A percentile compares a stretch with the other conserved stretches of the same genome.
These are phyloP conservation scores for Acrocyrtus sp. DNA, from an alignment of 2,888 invertebrate genomes.

Conservation along the genomic window DNA sequence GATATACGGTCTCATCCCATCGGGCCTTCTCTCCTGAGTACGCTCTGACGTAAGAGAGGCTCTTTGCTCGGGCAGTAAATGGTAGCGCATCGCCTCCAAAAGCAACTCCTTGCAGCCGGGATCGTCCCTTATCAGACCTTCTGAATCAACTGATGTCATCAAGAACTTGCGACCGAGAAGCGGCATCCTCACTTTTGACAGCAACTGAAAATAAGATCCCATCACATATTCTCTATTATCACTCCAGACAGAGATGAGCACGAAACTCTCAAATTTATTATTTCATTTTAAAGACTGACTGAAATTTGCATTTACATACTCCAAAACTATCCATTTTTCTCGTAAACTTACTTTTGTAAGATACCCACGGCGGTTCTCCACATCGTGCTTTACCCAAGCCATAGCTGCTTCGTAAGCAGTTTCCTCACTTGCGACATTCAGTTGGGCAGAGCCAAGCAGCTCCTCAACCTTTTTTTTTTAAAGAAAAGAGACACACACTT, in stretches of 20 bases:
- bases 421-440: conserved; percentile 76
- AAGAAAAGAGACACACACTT: conserved; percentile 35
- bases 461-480: conserved; percentile 73
- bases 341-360: conserved; percentile 71
- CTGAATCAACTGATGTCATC: conserved; percentile 75
- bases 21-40: conserved; percentile 74
- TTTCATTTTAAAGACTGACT: too few species aligned
- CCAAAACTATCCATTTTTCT: too few species aligned
- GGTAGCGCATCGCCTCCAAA: conserved; percentile 78
- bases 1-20: conserved; percentile 75
- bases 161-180: conserved; percentile 75
- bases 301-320: too few species aligned
- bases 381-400: conserved; percentile 76
- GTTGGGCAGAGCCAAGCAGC: conserved; percentile 74
- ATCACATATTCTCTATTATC: too few species aligned
- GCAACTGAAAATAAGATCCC: conserved; percentile 66
- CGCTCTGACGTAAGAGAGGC: conserved; percentile 73
- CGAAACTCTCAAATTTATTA: too few species aligned
- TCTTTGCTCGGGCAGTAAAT: conserved; percentile 75
- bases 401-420: conserved; percentile 75
- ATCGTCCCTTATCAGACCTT: conserved; percentile 74
- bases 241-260: too few species aligned
- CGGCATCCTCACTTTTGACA: conserved; percentile 75
- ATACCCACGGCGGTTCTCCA: conserved; percentile 71
- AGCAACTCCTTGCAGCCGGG: conserved; percentile 74